Conservation (phyloP, 2,797 vertebrate species). For the Crenuchus spilurus region DNA sequence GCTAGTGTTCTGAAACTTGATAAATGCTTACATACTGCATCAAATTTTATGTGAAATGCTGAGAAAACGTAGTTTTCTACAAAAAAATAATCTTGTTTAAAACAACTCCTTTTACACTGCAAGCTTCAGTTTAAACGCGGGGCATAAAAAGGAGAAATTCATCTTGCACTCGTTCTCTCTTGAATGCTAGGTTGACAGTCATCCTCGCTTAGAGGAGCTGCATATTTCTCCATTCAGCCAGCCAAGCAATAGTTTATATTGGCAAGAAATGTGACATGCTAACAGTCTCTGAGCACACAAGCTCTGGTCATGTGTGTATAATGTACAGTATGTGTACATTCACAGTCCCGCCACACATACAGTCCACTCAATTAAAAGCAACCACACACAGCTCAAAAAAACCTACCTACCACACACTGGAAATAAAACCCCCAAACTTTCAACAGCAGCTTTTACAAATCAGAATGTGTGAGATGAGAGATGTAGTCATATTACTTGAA, state of each 20-base stretch:
- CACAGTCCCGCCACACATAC: slow-evolving; percentile 18
- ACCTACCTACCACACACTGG: neutral
- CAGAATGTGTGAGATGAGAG: no score
- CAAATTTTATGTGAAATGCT: no score
- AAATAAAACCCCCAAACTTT: neutral
- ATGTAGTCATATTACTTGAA: no score
- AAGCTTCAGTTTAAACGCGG: slow-evolving; percentile 29
- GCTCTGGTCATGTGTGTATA: slow-evolving; percentile 10
- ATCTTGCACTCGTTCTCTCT: slow-evolving; percentile 4
- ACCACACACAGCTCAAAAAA: slow-evolving; percentile 3
- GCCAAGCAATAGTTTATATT: slow-evolving; percentile 76
- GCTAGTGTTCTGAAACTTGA: no score
- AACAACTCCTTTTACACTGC: slow-evolving; percentile 16
- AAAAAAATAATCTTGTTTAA: no score
- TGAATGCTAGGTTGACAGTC: slow-evolving; percentile 60
- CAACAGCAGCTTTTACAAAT: no score
- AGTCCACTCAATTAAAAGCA: neutral
- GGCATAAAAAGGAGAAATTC: slow-evolving; percentile 3
- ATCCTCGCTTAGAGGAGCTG: slow-evolving; percentile 58
- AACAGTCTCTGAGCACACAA: slow-evolving; percentile 25
- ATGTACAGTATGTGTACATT: slow-evolving; percentile 30
- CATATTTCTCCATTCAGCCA: slow-evolving; percentile 62
- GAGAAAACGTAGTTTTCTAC: no score
- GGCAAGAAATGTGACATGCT: slow-evolving; percentile 61
- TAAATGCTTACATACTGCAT: no score